These are phyloP conservation scores for Gryllus longicercus DNA, from an alignment of 2,888 invertebrate genomes.

Conservation along the genomic window DNA sequence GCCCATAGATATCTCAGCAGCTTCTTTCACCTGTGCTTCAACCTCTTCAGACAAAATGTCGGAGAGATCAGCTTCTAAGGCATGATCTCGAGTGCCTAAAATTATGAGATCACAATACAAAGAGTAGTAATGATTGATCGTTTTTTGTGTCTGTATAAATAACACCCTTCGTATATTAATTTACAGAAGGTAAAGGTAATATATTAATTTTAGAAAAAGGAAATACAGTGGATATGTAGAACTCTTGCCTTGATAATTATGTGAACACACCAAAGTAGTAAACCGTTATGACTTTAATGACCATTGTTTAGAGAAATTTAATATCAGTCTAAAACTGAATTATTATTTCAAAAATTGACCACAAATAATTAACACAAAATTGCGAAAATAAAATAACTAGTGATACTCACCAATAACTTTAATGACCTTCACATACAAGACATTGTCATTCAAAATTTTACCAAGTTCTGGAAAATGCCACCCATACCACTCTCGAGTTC, in stretches of 20 bases:
- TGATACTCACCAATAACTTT: slow-evolving; percentile 59
- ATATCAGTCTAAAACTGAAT: neutral
- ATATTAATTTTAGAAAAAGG: too few relatives aligned
- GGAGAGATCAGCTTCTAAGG: slow-evolving; percentile 77
- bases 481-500: slow-evolving; percentile 96
- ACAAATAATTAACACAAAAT: neutral
- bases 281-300: too few relatives aligned
- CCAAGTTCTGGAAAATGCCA: slow-evolving; percentile 99
- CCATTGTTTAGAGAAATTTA: too few relatives aligned
- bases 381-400: slow-evolving; percentile 18
- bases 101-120: slow-evolving; percentile 11
- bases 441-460: slow-evolving; percentile 92
- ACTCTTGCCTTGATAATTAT: too few relatives aligned
- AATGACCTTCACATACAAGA: slow-evolving; percentile 81
- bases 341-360: neutral
- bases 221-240: too few relatives aligned
- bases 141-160: too few relatives aligned
- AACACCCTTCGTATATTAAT: too few relatives aligned
- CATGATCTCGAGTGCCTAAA: slow-evolving; percentile 79
- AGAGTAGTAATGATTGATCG: too few relatives aligned
- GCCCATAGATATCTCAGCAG: slow-evolving; percentile 98
- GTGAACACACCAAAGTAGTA: too few relatives aligned
- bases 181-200: too few relatives aligned
- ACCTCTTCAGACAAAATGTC: slow-evolving; percentile 89
- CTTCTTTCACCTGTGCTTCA: slow-evolving; percentile 90